Conservation (phyloP, 2,113 vertebrate genomes). For the Hydropotes inermis region DNA sequence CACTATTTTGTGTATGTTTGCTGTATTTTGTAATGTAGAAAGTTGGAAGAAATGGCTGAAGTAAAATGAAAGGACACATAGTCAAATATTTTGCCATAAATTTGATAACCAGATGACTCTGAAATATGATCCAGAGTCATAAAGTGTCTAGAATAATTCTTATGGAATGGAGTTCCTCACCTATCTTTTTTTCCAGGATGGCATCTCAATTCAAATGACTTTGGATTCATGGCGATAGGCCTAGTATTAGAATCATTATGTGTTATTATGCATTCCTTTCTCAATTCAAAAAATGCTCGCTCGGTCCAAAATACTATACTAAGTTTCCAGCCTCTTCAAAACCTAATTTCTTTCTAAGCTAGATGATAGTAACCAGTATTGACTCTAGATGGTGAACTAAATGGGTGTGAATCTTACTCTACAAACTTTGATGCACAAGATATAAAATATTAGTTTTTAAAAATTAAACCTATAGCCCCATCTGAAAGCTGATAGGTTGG, state of each 20-base stretch:
- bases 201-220: slow-evolving; percentile 11
- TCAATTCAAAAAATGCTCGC: not conserved
- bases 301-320: not conserved
- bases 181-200: not conserved
- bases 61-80: not conserved
- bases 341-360: not conserved
- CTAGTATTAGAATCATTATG: not conserved
- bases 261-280: not conserved
- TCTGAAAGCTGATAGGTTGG: not conserved
- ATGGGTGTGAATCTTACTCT: not conserved
- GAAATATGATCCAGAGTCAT: not conserved
- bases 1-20: not conserved
- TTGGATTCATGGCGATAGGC: not conserved
- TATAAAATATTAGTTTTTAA: not conserved
- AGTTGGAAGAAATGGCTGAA: not conserved
- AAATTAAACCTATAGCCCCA: not conserved
- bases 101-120: not conserved
- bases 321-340: not conserved
- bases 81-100: slow-evolving; percentile 24
- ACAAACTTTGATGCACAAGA: not conserved
- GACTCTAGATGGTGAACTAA: not conserved
- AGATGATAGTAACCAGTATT: slow-evolving; percentile 3
- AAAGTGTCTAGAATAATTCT: not conserved
- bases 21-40: not conserved
- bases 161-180: not conserved